A percentile compares a stretch with the other conserved stretches of the same genome.
Conservation (phyloP, 2,797 vertebrate species). For the Cyclura pinguis region DNA sequence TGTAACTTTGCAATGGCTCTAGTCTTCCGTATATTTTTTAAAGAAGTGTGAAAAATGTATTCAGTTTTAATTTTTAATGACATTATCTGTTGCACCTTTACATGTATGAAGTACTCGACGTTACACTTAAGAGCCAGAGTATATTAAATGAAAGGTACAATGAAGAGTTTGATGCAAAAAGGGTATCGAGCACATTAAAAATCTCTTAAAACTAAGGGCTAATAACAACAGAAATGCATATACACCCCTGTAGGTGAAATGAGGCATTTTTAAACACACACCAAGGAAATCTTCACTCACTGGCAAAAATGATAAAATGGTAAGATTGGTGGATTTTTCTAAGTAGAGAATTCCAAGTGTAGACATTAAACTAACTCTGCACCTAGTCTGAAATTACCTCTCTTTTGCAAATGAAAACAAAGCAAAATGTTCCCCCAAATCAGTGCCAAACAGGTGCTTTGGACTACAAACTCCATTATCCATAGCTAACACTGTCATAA, state of each 20-base stretch:
- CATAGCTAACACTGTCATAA: no score
- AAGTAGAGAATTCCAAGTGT: neutral
- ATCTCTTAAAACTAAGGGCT: neutral
- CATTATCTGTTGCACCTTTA: neutral
- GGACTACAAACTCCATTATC: no score
- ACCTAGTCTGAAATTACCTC: neutral
- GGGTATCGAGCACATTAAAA: neutral
- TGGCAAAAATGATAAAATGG: neutral
- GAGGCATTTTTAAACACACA: neutral
- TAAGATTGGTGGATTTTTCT: neutral
- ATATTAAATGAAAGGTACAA: conserved; percentile 9
- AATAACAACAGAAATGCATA: neutral
- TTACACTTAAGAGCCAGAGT: neutral
- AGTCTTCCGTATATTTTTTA: neutral
- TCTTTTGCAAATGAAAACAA: neutral
- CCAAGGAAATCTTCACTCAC: neutral
- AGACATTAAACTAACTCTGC: neutral
- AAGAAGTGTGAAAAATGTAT: neutral
- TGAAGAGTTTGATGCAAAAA: conserved; percentile 4
- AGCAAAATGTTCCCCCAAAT: no score
- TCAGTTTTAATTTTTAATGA: neutral
- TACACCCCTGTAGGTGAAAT: neutral
- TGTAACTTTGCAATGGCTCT: neutral
- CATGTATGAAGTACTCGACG: neutral
- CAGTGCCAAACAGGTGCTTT: no score